Evolutionary conservation across 2,113 vertebrate species (phyloP), one percentile per base, ranked within the genome.

Genomic region (Xenopus borealis): DNA sequence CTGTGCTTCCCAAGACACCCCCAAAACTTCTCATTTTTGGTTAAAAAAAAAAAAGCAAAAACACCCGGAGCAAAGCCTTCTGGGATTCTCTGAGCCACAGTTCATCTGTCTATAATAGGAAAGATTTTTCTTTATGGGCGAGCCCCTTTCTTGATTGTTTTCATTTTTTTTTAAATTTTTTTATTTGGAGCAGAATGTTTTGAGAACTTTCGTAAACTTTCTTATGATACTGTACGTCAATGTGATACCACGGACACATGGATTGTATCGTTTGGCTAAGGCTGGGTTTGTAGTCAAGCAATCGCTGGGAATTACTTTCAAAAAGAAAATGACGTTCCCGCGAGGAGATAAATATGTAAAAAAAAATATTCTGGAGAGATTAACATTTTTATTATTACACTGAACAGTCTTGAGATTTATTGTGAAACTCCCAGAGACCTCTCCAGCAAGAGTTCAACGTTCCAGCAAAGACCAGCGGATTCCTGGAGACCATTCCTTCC

Each of bases 31-130:
- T 18, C 3, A 17, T 50, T 46, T 62, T 58, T 40, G 20, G 16
- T 40, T 27, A 58, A 17, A 65, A 19, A n/a, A 14, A 62, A 33
- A 27, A 27, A 27, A 27, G 23, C 23, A 27, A 27, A 27, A 27
- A 71, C 33, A 40, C 33, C 33, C 33, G 33, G 33, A 40, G 33
- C 33, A 40, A 40, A 40, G 66, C 52, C 19, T 27, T 44, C 44
- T 66, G 64, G 64, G 50, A 46, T 66, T 3, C 61, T 75, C 72
- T 75, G 72, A 75, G 72, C 72, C 72, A 62, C 72, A 62, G 20
- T 19, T 23, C 23, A 27, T 27, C 23, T 75, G 47, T 52, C 40
- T 64, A 17, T 64, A 44, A 68, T 64, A 64, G 65, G 18, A 47
- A 11, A 44, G 30, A 64, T 75, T 62, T 18, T 68, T 68, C 53